A percentile compares a stretch with the other conserved stretches of the same genome.
phyloP scores from a whole-genome alignment of 1,140 invertebrate genomes.

The Tetramorium parvispinum region DNA sequence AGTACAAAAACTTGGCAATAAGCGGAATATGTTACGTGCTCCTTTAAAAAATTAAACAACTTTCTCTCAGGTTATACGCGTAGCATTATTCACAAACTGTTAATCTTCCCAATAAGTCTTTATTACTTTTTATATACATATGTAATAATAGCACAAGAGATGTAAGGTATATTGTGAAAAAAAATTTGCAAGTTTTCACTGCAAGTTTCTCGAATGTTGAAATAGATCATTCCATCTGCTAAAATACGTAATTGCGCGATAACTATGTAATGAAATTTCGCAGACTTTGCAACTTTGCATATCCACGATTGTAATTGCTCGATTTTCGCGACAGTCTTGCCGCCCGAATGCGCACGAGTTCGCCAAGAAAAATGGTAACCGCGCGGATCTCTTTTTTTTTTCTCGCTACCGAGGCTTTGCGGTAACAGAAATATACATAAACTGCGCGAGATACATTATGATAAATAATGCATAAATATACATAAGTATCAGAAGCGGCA shows the following conservation, averaged over 20 bases:
- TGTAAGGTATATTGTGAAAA: background rate
- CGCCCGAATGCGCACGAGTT: constrained; percentile 23
- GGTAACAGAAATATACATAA: constrained; percentile 61
- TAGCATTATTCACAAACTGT: background rate
- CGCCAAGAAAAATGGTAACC: constrained; percentile 30
- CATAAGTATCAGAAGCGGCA: constrained; percentile 54
- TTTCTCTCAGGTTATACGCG: background rate
- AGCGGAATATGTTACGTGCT: background rate
- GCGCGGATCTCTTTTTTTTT: constrained; percentile 6
- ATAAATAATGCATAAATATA: constrained; percentile 63
- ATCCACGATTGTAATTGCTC: constrained; percentile 37
- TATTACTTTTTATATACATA: background rate
- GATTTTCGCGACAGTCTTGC: constrained; percentile 28
- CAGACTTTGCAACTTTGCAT: background rate
- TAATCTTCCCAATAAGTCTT: background rate
- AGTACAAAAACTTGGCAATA: background rate
- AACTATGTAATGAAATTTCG: constrained; percentile 35
- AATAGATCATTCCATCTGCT: background rate
- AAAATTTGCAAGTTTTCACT: background rate
- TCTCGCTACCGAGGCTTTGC: constrained; percentile 33
- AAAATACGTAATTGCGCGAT: background rate
- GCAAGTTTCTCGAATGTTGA: background rate
- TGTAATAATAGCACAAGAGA: background rate
- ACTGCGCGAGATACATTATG: constrained; percentile 59
- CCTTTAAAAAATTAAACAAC: background rate